Base-by-base conservation (phyloP, 2,797 vertebrate species). In the Loriculus beryllinus region DNA sequence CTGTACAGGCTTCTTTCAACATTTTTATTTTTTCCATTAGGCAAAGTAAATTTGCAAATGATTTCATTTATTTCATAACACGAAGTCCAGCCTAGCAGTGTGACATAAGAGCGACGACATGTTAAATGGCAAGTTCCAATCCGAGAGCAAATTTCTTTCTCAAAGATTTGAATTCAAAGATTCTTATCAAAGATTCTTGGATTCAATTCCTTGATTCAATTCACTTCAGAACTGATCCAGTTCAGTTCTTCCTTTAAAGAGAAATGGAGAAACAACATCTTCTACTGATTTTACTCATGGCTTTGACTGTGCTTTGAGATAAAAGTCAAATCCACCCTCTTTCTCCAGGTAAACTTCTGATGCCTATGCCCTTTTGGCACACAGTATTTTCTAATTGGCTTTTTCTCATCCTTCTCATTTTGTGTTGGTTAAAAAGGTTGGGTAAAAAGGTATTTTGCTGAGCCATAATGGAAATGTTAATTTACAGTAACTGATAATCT, bases 71-170 rank as follows among this genome's bases (percentile, higher is more conserved):
- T 89, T 77, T 76, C 43, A 39, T 60, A 43, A 57, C 4, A 47
- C 5, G 14, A 8, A 5, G 7, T 60, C 10, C 21, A 51, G 0
- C 40, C 14, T 31, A 68, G 59, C 15, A 42, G 18, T 9, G 12
- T 23, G 37, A 4, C 3, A 51, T 42, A 33, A 0, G 2, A 62
- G 19, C 7, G 6, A 43, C 40, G 10, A 7, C 7, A 23, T 19
- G 7, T 52, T 39, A 84, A 65, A 75, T 22, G 16, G 8, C 14
- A 37, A 31, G n/a, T 79, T 52, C 25, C 6, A 20, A 12, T 72
- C 17, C 5, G 5, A 78, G 21, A 14, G 16, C 29, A 48, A 47
- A 56, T 85, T 49, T 84, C 43, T 76, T 76, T 68, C 43, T n/a
- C 22, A 51, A 59, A 88, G 37, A 6, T 23, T 80, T 71, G 8